Evolutionary conservation across 92 coral and sea anemone species (phyloP).

Genomic region (Isaurus tuberculatus): DNA sequence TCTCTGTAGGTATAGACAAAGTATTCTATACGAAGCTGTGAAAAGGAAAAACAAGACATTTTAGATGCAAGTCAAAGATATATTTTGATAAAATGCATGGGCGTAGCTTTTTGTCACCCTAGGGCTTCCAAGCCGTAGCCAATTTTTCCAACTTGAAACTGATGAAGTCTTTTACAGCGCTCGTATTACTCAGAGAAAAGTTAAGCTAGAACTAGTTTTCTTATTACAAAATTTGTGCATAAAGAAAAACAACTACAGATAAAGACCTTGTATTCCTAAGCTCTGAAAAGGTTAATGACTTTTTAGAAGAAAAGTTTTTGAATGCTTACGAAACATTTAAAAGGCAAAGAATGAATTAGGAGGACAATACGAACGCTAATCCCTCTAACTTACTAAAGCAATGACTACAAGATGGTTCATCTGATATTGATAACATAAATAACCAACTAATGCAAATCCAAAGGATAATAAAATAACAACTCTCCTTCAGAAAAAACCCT

Average conservation of each 20-base stretch:
- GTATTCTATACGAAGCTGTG: neutral
- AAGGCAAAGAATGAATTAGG: neutral
- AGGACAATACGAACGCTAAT: neutral
- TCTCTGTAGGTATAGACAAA: neutral
- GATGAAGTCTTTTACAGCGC: neutral
- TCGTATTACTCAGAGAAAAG: neutral
- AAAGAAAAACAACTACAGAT: neutral
- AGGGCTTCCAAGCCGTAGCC: constrained; percentile 1
- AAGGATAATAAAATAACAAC: neutral
- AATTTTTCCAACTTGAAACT: neutral
- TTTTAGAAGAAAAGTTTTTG: neutral
- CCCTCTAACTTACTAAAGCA: constrained; percentile 18
- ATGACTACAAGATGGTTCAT: neutral
- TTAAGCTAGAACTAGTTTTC: neutral
- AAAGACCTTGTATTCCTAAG: neutral
- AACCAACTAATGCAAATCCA: neutral
- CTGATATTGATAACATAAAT: constrained; percentile 15
- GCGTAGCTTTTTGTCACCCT: constrained; percentile 13
- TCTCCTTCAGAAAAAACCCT: neutral
- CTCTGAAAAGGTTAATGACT: neutral
- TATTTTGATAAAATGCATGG: constrained; percentile 1
- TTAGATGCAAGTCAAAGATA: constrained; percentile 4
- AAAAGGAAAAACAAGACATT: neutral
- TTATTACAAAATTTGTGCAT: neutral
- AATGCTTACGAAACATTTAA: constrained; percentile 4